phyloP scores from a whole-genome alignment of 2,797 vertebrate genomes.

The Halcyon chelicuti region DNA sequence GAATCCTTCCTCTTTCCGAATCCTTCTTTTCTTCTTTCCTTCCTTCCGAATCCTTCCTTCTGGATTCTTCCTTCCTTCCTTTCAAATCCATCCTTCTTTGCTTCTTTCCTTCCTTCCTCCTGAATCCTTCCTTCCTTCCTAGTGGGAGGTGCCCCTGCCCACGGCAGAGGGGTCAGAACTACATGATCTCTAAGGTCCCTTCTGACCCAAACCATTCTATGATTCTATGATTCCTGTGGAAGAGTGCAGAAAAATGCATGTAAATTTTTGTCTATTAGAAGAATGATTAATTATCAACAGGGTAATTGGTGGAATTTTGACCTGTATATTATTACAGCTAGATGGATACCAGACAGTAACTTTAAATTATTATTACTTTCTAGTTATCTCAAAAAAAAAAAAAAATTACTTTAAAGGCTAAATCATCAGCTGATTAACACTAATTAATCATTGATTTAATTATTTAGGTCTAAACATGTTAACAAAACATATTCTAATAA shows the following conservation, averaged over 20 bases:
- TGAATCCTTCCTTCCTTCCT: no score
- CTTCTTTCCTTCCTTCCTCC: no score
- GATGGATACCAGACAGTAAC: not conserved
- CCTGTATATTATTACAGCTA: not conserved
- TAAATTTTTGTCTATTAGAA: not conserved
- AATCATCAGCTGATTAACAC: not conserved
- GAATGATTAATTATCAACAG: not conserved
- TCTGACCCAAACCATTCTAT: no score
- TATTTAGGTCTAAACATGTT: not conserved
- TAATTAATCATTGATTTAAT: not conserved
- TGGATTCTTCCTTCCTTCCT: no score
- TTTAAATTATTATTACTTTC: not conserved
- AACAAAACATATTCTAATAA: not conserved
- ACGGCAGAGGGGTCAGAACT: no score
- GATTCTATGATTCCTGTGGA: not conserved
- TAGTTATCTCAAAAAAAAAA: not conserved
- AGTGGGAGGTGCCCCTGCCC: no score
- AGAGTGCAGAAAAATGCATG: not conserved
- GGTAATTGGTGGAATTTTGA: not conserved
- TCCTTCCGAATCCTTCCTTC: no score
- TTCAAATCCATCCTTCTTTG: no score
- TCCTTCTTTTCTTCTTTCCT: no score
- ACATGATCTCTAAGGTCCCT: no score
- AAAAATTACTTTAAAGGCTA: not conserved
- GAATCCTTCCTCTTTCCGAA: no score